Evolutionary conservation across 2,797 vertebrate genomes (phyloP).

Genomic region (Emys orbicularis): DNA sequence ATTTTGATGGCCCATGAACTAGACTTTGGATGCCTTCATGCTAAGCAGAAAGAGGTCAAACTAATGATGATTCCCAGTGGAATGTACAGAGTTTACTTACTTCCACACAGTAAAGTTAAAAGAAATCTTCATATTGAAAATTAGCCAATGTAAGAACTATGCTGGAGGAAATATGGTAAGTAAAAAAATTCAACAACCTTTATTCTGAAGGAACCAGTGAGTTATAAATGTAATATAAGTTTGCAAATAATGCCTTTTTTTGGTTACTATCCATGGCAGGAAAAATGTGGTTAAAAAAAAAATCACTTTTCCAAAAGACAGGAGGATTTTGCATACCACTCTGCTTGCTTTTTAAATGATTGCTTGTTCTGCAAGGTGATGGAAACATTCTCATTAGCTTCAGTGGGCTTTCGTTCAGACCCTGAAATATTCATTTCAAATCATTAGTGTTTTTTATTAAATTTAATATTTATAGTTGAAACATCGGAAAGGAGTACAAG

Average conservation of each 20-base stretch:
- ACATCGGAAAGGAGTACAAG: not conserved
- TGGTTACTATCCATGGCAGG: not conserved
- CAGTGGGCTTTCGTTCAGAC: not conserved
- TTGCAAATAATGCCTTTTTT: not conserved
- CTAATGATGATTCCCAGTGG: not conserved
- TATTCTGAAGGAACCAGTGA: not conserved
- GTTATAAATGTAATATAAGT: too few species aligned
- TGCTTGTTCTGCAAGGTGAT: not conserved
- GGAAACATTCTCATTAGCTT: not conserved
- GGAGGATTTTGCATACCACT: not conserved
- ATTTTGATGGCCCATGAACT: not conserved
- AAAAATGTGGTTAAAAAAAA: not conserved
- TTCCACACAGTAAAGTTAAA: not conserved
- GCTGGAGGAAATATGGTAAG: not conserved
- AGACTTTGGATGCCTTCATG: not conserved
- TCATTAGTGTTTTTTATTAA: not conserved
- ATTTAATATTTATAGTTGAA: not conserved
- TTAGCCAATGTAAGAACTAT: not conserved
- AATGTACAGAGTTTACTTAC: not conserved
- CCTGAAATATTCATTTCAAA: fast-evolving
- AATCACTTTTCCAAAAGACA: not conserved
- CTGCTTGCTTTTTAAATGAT: not conserved
- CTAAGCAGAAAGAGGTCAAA: not conserved
- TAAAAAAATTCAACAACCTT: not conserved
- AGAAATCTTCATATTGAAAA: not conserved